Base-by-base conservation (phyloP, 2,113 vertebrate species). In the Lepus timidus region DNA sequence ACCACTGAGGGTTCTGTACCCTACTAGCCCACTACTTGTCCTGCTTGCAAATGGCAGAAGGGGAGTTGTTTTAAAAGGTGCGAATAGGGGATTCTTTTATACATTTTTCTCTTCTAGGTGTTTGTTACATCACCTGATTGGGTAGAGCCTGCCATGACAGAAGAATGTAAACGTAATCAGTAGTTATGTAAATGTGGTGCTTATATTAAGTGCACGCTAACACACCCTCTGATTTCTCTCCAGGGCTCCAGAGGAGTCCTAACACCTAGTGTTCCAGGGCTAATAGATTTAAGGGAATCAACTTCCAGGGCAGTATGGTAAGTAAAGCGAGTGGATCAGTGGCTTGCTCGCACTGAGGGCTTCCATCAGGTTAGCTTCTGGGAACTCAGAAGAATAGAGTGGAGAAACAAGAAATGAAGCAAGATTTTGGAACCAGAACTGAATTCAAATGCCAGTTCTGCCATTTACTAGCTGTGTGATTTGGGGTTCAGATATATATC, bases 161-260 rank as follows among this genome's bases (percentile, higher is more conserved):
- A 75, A 75, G 58, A 62, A 95, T 93, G 92, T 29, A 93, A 94
- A 96, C 92, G 92, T n/a, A 93, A 91, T 94, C 97, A 90, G 87
- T 7, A 9, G 12, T 84, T 88, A 78, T 64, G 80, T 33, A 89
- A 96, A 91, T 90, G 71, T 4, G 25, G n/a, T 67, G 23, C 76
- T 84, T 81, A 67, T 0, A 29, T 5, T 9, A 89, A 83, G 62
- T 39, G n/a, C 71, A 33, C 0, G 20, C 67, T 65, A 61, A 25
- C 70, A 49, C 20, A 20, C 4, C 33, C n/a, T 65, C 51, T 76
- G 74, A 94, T 67, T 88, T 83, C 81, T 93, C 82, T 92, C 84
- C 31, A 3, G 71, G 78, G 85, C 58, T 91, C 78, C 64, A 51
- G n/a, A 83, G 65, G 27, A 36, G 55, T 14, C 74, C 80, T 31